Conservation (phyloP, 2,113 vertebrate species). For the Malurus alboscapulatus region DNA sequence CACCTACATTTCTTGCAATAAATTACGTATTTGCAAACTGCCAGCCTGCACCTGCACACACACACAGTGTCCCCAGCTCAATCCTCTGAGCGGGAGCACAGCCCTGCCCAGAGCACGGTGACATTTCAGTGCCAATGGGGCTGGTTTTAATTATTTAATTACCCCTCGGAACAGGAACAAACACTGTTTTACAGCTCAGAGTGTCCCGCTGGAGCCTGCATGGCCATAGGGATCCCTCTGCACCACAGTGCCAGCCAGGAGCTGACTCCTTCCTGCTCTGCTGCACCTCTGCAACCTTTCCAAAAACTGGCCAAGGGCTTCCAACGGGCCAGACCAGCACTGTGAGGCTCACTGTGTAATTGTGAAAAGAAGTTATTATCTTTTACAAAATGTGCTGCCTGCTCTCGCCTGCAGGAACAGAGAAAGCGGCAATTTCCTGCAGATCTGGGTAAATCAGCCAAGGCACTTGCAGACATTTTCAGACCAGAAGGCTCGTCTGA, state of each 20-base stretch:
- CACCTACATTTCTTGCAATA: background rate
- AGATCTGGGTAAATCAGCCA: background rate
- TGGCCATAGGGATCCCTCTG: background rate
- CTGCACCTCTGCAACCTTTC: background rate
- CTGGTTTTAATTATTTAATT: background rate
- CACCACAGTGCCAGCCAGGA: accelerated
- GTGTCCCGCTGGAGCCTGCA: accelerated
- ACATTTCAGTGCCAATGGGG: background rate
- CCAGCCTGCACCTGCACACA: background rate
- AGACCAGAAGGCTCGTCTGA: slow-evolving; percentile 34
- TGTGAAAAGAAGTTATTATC: background rate
- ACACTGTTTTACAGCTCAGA: background rate
- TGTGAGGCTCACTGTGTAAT: accelerated
- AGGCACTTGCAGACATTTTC: background rate
- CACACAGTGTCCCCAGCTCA: background rate
- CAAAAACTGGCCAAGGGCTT: background rate
- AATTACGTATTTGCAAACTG: background rate
- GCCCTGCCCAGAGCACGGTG: slow-evolving; percentile 8
- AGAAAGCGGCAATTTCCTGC: background rate
- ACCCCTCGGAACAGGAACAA: background rate
- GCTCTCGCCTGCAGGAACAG: background rate
- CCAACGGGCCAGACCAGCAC: background rate
- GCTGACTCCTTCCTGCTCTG: background rate
- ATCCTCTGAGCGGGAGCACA: background rate
- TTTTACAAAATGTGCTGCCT: background rate